phyloP scores from a whole-genome alignment of 2,113 vertebrate genomes.

The Menura novaehollandiae region DNA sequence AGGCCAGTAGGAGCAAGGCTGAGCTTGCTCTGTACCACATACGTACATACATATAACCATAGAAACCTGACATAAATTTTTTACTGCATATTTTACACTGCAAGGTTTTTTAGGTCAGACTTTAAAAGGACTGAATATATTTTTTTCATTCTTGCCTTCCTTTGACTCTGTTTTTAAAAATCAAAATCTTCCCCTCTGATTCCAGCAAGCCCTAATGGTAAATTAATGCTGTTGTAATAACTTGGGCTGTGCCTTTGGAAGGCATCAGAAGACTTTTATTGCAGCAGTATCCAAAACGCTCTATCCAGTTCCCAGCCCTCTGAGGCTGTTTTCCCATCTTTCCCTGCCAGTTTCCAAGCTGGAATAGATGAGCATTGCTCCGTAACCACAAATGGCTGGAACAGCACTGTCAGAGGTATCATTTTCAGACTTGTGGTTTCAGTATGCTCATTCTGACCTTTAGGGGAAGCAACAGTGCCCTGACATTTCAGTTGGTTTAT shows the following conservation, averaged over 20 bases:
- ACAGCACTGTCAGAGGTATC: neutral
- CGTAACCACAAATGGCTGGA: neutral
- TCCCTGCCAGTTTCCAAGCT: neutral
- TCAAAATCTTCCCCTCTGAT: neutral
- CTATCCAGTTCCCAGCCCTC: neutral
- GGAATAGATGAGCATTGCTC: neutral
- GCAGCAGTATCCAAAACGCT: neutral
- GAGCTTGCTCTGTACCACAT: neutral
- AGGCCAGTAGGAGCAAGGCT: neutral
- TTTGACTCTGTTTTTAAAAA: neutral
- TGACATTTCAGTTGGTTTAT: conserved; percentile 47
- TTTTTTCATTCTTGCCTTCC: neutral
- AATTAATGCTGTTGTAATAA: neutral
- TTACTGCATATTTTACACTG: neutral
- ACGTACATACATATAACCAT: neutral
- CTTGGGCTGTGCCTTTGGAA: neutral
- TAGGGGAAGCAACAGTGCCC: conserved; percentile 14
- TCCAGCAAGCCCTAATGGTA: neutral
- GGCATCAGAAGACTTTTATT: neutral
- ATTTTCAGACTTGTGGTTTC: neutral
- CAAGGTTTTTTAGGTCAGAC: conserved; percentile 17
- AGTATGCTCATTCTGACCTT: conserved; percentile 29
- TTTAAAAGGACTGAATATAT: neutral
- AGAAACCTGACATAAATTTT: conserved; percentile 42
- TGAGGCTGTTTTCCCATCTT: neutral